Base-by-base conservation (phyloP, 53 echinoderm and acorn worm genomes). In the Arbacia lixula region DNA sequence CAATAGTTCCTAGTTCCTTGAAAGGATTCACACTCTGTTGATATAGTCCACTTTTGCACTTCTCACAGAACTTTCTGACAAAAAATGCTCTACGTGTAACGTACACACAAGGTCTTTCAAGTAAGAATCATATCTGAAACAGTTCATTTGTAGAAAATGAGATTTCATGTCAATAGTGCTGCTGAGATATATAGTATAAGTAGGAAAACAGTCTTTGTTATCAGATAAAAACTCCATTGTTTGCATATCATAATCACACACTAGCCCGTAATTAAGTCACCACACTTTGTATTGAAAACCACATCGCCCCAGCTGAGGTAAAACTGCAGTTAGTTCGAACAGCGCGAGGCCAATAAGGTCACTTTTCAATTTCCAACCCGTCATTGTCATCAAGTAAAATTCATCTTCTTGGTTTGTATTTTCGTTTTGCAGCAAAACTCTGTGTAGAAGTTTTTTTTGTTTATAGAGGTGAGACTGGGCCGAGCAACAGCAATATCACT, bases 191-290 rank as follows among this genome's bases (percentile, higher is more conserved):
- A 51, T 58, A 77, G 77, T 77, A 77, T 56, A 77, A 77, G 77
- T 77, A 77, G 77, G 77, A 77, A 77, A 77, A 77, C 77, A 77
- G 57, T 77, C 60, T 74, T 53, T 74, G 38, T 74, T 77, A n/a
- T 77, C 41, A 41, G 77, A 77, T 77, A 77, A 77, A 77, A 77
- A 77, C 77, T 77, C 77, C 77, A 77, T 58, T 74, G 9, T 27
- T 77, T 77, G 77, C 77, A 77, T 77, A 77, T 77, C 77, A 43
- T 77, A 77, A 77, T 77, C 77, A 77, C 77, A 77, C 77, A 77
- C 77, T 41, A 58, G 41, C 77, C 77, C 39, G 50, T 52, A 77
- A 40, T 77, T 77, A 77, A 77, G 77, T 77, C 77, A 77, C 58
- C 77, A 77, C 77, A 77, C 77, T 77, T 77, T 54, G 32, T 77